Percentiles rank a stretch among this genome's conserved stretches.
These are phyloP conservation scores for Chymomyza fuscimana DNA, from an alignment of 2,888 invertebrate species.

Conservation along the genomic window DNA sequence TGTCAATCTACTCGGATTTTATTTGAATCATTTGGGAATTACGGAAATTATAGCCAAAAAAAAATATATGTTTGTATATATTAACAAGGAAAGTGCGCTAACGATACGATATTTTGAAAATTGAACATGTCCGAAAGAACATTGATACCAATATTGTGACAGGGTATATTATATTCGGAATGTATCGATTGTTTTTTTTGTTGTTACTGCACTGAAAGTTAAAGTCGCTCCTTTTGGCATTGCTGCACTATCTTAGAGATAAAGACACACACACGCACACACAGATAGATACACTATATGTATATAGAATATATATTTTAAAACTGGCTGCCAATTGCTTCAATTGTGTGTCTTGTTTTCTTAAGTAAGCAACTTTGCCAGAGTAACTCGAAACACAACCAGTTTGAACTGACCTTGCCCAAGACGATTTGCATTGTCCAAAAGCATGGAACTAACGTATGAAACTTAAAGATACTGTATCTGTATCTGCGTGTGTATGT, in stretches of 20 bases:
- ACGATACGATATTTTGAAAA: too few relatives aligned
- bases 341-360: not conserved
- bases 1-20: too few relatives aligned
- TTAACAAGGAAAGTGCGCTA: too few relatives aligned
- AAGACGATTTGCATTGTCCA: conserved; percentile 53
- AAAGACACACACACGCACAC: conserved; percentile 4
- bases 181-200: not conserved
- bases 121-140: too few relatives aligned
- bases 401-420: conserved; percentile 58
- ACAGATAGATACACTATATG: not conserved
- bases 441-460: not conserved
- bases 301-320: conserved; percentile 23
- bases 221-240: not conserved
- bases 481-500: conserved; percentile 4
- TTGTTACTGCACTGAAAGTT: not conserved
- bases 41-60: too few relatives aligned
- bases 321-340: conserved; percentile 20
- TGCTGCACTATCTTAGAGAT: not conserved
- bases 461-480: conserved; percentile 19
- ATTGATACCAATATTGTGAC: too few relatives aligned
- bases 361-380: conserved; percentile 6
- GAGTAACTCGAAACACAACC: not conserved
- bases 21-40: too few relatives aligned
- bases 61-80: too few relatives aligned
- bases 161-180: too few relatives aligned